Conservation (phyloP, 2,113 vertebrate species). For the Charadrius vociferus region DNA sequence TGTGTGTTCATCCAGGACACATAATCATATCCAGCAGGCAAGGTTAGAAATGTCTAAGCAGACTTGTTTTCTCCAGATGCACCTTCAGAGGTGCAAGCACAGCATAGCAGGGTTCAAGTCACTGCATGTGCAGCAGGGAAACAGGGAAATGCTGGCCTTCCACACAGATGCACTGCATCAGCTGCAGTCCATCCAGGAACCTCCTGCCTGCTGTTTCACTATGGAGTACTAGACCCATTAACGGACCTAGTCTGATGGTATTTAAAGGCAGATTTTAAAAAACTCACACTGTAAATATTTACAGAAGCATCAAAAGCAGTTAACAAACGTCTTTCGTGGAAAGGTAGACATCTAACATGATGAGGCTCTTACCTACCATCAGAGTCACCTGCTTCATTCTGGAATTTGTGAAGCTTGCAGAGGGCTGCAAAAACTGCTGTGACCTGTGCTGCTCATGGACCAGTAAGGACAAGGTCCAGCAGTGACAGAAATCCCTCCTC, state of each 20-base stretch:
- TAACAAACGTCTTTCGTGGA: not conserved
- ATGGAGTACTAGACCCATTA: not conserved
- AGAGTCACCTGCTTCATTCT: not conserved
- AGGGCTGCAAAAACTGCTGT: not conserved
- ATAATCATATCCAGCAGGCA: not conserved
- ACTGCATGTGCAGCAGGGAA: accelerated
- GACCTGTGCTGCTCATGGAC: not conserved
- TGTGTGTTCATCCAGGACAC: not conserved
- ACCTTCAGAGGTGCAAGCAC: not conserved
- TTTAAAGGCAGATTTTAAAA: not conserved
- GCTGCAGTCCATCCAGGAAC: not conserved
- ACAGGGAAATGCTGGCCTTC: accelerated
- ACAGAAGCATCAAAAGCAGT: not conserved
- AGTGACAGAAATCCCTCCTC: not conserved
- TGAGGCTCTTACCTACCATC: not conserved
- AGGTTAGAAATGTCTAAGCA: not conserved
- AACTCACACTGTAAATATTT: not conserved
- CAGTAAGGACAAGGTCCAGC: accelerated
- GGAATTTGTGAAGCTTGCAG: not conserved
- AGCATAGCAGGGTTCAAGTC: not conserved
- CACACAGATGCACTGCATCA: accelerated
- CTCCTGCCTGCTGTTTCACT: not conserved
- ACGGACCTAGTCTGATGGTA: not conserved
- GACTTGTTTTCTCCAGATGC: not conserved
- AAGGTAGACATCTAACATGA: not conserved